A percentile compares a stretch with the other conserved stretches of the same genome.
phyloP scores from a whole-genome alignment of 2,113 vertebrate genomes.

The Urocitellus parryii region DNA sequence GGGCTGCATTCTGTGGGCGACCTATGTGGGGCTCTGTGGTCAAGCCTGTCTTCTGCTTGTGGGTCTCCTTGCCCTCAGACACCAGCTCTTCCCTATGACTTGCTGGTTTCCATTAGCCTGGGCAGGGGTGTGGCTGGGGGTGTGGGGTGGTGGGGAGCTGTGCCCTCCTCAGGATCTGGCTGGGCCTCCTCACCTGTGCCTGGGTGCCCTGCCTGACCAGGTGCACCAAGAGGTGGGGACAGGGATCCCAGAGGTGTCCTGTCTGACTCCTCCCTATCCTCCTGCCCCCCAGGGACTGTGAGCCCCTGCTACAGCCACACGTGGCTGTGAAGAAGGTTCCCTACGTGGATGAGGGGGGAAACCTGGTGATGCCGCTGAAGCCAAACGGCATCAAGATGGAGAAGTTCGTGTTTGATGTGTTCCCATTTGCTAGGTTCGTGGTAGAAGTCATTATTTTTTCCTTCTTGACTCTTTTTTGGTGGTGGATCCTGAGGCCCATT shows the following conservation, averaged over 20 bases:
- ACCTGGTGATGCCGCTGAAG: conserved; percentile 90
- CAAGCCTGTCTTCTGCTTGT: fast-evolving
- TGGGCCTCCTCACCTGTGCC: neutral
- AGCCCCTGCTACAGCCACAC: conserved; percentile 90
- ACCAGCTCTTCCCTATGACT: neutral
- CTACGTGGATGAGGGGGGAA: conserved; percentile 92
- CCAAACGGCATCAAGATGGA: conserved; percentile 99
- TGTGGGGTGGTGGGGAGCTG: neutral
- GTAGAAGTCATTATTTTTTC: neutral
- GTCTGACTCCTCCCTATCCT: neutral
- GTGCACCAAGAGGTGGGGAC: neutral
- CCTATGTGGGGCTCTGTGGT: neutral
- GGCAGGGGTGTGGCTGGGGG: neutral
- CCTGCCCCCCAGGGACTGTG: conserved; percentile 85
- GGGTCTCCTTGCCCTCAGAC: fast-evolving
- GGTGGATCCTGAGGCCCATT: neutral
- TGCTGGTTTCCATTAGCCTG: neutral
- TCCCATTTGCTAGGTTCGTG: conserved; percentile 95
- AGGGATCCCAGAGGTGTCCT: fast-evolving
- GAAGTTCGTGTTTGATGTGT: conserved; percentile 98
- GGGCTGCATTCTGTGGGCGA: neutral
- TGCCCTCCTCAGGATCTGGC: neutral
- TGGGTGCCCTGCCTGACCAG: fast-evolving
- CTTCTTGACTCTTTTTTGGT: neutral
- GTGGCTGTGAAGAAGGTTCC: conserved; percentile 96